Percentiles rank a stretch among this genome's conserved stretches.
phyloP scores from a whole-genome alignment of 2,888 invertebrate species.

The Andrena haemorrhoa region DNA sequence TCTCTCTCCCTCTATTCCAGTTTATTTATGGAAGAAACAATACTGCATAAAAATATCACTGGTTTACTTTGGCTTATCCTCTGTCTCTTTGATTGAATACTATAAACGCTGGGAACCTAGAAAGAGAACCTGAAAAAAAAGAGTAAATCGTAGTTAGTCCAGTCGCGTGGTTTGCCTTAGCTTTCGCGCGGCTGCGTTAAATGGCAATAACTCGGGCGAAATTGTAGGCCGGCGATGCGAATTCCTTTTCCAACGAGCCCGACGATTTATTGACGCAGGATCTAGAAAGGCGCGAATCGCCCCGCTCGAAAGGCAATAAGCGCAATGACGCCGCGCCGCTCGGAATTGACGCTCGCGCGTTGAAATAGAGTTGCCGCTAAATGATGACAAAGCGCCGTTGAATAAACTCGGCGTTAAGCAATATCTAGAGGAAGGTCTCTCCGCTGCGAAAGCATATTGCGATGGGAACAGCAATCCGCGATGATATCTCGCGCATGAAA shows the following conservation, averaged over 20 bases:
- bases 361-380: constrained; percentile 28
- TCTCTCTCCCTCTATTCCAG: constrained; percentile 16
- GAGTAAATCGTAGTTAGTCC: background rate
- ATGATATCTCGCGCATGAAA: constrained; percentile 22
- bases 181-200: too few species aligned
- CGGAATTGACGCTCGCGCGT: constrained; percentile 29
- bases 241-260: background rate
- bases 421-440: constrained; percentile 44
- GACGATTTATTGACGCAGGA: constrained; percentile 13
- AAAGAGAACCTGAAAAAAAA: constrained; percentile 39
- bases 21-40: constrained; percentile 49
- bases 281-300: background rate
- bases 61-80: constrained; percentile 75
- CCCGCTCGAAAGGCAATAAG: background rate
- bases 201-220: too few species aligned
- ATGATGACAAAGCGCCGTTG: constrained; percentile 46
- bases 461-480: constrained; percentile 2
- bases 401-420: constrained; percentile 43
- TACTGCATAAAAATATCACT: constrained; percentile 73
- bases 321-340: background rate
- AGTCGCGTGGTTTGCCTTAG: background rate
- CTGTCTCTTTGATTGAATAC: constrained; percentile 38
- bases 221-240: background rate
- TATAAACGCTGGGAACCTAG: constrained; percentile 33
- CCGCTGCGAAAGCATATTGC: constrained; percentile 16